Conservation (phyloP, 2,888 invertebrate genomes). For the Caenorhabditis wallacei region DNA sequence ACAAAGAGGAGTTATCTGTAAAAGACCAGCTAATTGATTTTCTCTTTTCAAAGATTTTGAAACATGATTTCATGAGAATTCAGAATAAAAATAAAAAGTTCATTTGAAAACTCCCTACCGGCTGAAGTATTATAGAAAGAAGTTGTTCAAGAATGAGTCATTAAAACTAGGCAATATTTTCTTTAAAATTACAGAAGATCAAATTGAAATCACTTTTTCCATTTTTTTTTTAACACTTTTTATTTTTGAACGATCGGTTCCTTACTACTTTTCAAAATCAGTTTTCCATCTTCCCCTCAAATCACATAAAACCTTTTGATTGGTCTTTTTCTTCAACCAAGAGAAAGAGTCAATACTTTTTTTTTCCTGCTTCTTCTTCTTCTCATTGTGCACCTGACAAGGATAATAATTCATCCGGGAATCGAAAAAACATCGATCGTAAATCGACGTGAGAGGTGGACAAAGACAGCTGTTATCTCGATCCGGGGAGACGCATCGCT, state of each 20-base stretch:
- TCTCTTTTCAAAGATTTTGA: too few species aligned
- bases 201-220: too few species aligned
- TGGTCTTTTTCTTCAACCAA: constrained; percentile 18
- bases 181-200: too few species aligned
- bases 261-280: too few species aligned
- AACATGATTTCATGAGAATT: too few species aligned
- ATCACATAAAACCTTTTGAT: constrained; percentile 53
- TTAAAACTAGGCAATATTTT: too few species aligned
- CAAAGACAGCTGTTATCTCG: constrained; percentile 35
- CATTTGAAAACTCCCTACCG: too few species aligned
- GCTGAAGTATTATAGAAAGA: too few species aligned
- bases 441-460: constrained; percentile 39
- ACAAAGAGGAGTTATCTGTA: constrained; percentile 14
- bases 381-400: constrained; percentile 53
- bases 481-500: constrained; percentile 23
- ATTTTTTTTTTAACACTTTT: constrained; percentile 19
- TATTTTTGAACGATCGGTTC: too few species aligned
- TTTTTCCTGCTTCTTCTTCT: constrained; percentile 1
- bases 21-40: constrained; percentile 15
- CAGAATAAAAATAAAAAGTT: too few species aligned
- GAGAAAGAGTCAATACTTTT: constrained; percentile 41
- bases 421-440: constrained; percentile 62
- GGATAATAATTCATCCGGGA: constrained; percentile 56
- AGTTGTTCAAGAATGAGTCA: too few species aligned
- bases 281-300: constrained; percentile 12